These are phyloP conservation scores for Notoglanidium macrostoma DNA, from an alignment of 2,797 vertebrate genomes.

Conservation along the genomic window DNA sequence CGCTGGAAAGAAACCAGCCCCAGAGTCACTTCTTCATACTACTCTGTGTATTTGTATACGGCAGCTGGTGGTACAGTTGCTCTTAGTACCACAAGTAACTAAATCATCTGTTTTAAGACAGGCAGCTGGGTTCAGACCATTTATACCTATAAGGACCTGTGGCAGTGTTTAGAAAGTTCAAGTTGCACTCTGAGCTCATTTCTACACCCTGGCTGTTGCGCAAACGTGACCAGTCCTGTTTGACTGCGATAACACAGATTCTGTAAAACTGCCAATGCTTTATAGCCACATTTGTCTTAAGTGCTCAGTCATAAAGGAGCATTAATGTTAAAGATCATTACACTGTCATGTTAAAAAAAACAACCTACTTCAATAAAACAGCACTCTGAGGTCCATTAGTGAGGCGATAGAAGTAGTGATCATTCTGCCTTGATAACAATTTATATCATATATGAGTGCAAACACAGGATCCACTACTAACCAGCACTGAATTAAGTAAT, in stretches of 20 bases:
- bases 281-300: not conserved
- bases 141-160: not conserved
- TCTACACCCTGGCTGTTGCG: constrained; percentile 28
- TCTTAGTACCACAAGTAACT: not conserved
- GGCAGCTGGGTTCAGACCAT: too few relatives aligned
- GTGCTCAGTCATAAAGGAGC: constrained; percentile 1
- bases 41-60: too few relatives aligned
- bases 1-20: not conserved
- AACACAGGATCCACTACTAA: not conserved
- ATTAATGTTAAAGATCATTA: not conserved
- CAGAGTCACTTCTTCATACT: not conserved
- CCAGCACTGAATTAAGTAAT: not conserved
- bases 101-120: not conserved
- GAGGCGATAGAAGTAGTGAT: not conserved
- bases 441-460: not conserved
- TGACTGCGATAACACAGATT: not conserved
- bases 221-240: constrained; percentile 22
- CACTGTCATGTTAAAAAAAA: too few relatives aligned
- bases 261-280: not conserved
- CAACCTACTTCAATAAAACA: not conserved
- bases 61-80: not conserved
- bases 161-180: not conserved
- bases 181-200: constrained; percentile 24
- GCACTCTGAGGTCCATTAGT: not conserved
- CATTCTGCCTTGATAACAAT: not conserved